Evolutionary conservation across 2,888 invertebrate genomes (phyloP).

Genomic region (Linnaemya tessellans): DNA sequence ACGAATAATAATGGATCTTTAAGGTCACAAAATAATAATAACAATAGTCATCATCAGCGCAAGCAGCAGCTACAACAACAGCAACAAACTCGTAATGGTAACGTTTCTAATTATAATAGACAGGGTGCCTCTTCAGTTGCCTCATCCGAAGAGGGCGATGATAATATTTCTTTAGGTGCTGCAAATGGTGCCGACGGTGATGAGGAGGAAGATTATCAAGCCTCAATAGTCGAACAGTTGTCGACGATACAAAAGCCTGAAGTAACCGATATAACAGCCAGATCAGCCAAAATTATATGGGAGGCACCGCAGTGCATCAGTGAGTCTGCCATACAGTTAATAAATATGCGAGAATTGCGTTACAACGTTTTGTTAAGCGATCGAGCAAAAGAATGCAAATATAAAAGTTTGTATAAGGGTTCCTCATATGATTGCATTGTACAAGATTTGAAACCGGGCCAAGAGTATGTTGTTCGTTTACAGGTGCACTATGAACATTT

Average conservation of each 20-base stretch:
- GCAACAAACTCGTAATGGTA: conserved; percentile 66
- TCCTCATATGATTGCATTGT: conserved; percentile 90
- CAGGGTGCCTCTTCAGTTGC: conserved; percentile 84
- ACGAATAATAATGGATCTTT: conserved; percentile 58
- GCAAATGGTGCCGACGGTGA: conserved; percentile 84
- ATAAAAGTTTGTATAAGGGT: conserved; percentile 93
- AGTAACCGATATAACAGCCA: conserved; percentile 91
- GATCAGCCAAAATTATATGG: conserved; percentile 94
- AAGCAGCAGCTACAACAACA: conserved; percentile 78
- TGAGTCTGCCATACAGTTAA: conserved; percentile 77
- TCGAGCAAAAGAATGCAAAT: conserved; percentile 90
- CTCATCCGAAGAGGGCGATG: conserved; percentile 92
- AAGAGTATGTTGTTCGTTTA: conserved; percentile 92
- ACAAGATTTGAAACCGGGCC: conserved; percentile 93
- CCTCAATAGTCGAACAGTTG: conserved; percentile 88
- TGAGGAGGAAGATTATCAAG: conserved; percentile 89
- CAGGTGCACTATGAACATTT: conserved; percentile 86
- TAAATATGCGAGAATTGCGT: conserved; percentile 84
- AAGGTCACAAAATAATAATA: conserved; percentile 59
- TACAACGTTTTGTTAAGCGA: conserved; percentile 93
- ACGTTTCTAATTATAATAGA: conserved; percentile 61
- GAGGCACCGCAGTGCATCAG: conserved; percentile 85
- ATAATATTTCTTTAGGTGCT: conserved; percentile 87
- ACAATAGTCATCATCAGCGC: conserved; percentile 72
- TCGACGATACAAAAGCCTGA: conserved; percentile 90